Base-by-base conservation (phyloP, 1,140 invertebrate genomes). In the Cecropterus lyciades region DNA sequence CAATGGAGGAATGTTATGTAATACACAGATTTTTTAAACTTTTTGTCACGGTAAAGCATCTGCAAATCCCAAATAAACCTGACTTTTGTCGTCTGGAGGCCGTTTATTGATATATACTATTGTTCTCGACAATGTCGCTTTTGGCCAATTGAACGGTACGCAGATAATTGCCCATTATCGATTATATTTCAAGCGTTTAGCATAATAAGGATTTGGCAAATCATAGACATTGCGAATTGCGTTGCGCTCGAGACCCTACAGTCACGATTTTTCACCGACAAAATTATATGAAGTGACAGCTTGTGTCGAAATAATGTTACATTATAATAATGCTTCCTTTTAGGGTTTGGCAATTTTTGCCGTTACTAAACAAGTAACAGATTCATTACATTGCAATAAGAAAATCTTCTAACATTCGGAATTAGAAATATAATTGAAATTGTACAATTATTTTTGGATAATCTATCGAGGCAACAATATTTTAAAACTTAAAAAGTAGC, bases 191-290 rank as follows among this genome's bases (percentile, higher is more conserved):
- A 75, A 77, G 46, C 69, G 62, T 63, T 72, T 33, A 67, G 48
- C 72, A 79, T 84, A 84, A 82, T 85, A 79, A 85, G 77, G 67
- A 74, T 85, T 87, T 82, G 70, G 59, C 72, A 81, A 87, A 85
- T 83, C 75, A 78, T 70, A 79, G 77, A 77, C 57, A 80, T 87
- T 79, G 80, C 79, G 56, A 65, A 65, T 40, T 68, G 62, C 62
- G 72, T 80, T 77, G 76, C 70, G 59, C 48, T 73, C 69, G 70
- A 69, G 59, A 71, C 64, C 33, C 65, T 78, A 73, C 57, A 74
- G 70, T 85, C 85, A 85, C 84, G 84, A 84, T 70, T 79, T 79
- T 81, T 81, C 69, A 57, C 53, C 62, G 56, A 53, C 64, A 74
- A 72, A 75, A 72, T 64, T 74, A 53, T 69, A 42, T 46, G 43